Conservation (phyloP, 2,113 vertebrate genomes). For the Bubo scandiacus region DNA sequence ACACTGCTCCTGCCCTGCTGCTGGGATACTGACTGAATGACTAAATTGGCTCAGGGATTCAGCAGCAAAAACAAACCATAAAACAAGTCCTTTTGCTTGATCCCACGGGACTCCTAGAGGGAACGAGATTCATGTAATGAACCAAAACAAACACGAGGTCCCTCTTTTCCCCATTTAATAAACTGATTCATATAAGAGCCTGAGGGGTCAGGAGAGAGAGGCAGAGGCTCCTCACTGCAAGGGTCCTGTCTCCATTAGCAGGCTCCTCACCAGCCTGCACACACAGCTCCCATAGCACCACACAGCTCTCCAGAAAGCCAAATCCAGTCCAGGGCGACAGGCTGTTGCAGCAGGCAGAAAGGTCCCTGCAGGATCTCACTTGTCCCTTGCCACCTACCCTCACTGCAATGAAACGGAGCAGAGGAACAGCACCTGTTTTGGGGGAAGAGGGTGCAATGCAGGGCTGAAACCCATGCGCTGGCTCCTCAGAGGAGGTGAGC, state of each 20-base stretch:
- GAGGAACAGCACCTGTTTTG: not conserved
- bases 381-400: not conserved
- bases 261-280: not conserved
- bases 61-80: not conserved
- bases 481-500: not conserved
- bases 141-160: not conserved
- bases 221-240: not conserved
- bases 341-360: not conserved
- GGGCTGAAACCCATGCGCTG: accelerated
- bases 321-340: accelerated
- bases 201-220: not conserved
- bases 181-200: not conserved
- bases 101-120: not conserved
- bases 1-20: accelerated
- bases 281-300: not conserved
- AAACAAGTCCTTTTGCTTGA: not conserved
- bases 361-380: not conserved
- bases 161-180: not conserved
- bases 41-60: conserved; percentile 21
- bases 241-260: accelerated
- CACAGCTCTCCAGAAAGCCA: not conserved
- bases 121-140: not conserved
- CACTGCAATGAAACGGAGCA: not conserved
- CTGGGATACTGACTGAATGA: not conserved
- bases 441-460: not conserved